Evolutionary conservation across 2,888 invertebrate genomes (phyloP), one percentile per base, ranked within the genome.

Genomic region (Thymelicus lineola): DNA sequence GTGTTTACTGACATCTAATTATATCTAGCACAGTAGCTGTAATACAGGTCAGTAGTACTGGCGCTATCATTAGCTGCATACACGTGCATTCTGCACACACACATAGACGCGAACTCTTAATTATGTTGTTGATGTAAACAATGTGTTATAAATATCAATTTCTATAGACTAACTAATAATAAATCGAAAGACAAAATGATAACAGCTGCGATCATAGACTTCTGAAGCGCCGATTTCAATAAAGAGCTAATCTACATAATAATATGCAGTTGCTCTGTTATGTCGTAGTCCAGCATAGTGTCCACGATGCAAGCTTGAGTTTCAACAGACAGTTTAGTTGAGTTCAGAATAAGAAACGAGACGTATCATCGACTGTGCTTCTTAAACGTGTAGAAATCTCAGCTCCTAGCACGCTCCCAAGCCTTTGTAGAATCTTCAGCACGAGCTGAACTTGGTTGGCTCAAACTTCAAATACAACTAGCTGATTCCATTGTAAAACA

Each of bases 1-100:
- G 46, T 48, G 46, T 48, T 48, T 15, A 48, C n/a, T 48, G 46
- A 48, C 15, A 48, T 48, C 46, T 48, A n/a, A 48, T 48, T 48
- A 48, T 48, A 48, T n/a, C 15, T 48, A 15, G 46, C 46, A 15
- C 46, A n/a, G 46, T 48, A 48, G 46, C n/a, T 48, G 46, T n/a
- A 48, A 48, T 48, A 48, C 46, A 48, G n/a, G 46, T 48, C 46
- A 48, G n/a, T 15, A 48, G 9, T 48, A 48, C 6, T 15, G 7
- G 38, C 9, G 46, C 46, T 0, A n/a, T 48, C 14, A 48, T 48
- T 6, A 46, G n/a, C 5, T 15, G 15, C n/a, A 48, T 15, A 48
- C 7, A 7, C 15, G n/a, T 15, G 9, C 6, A 38, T 38, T 4
- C 36, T 38, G 9, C 38, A 48, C 7, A 48, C 15, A 48, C 9